phyloP scores from a whole-genome alignment of 2,797 vertebrate genomes.

The Onychomys arenicola region DNA sequence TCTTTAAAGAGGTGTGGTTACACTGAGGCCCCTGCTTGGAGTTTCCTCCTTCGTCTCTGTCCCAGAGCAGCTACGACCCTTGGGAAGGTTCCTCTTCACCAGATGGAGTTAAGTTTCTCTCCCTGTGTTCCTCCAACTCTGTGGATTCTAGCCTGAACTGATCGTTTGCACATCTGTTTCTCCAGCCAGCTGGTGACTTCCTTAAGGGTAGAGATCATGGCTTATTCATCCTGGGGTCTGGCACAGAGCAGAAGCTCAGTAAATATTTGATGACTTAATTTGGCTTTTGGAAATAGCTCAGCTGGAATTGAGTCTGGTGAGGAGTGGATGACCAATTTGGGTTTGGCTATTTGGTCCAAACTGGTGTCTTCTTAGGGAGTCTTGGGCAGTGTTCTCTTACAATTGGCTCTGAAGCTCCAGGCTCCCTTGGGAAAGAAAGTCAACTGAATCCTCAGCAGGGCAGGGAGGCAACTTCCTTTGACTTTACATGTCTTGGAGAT shows the following conservation, averaged over 20 bases:
- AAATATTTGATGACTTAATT: conserved; percentile 70
- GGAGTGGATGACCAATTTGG: not conserved
- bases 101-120: not conserved
- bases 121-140: not conserved
- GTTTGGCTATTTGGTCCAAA: conserved; percentile 31
- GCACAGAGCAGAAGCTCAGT: conserved; percentile 51
- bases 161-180: conserved; percentile 5
- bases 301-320: conserved; percentile 12
- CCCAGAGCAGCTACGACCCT: not conserved
- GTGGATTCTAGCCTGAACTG: not conserved
- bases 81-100: not conserved
- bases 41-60: not conserved
- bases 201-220: conserved; percentile 53
- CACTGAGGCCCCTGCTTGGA: not conserved
- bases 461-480: not conserved
- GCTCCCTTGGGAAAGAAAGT: not conserved
- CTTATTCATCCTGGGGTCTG: conserved; percentile 64
- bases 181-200: conserved; percentile 2
- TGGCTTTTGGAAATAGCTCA: conserved; percentile 67
- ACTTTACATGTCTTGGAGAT: not conserved
- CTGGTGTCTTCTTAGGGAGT: not conserved
- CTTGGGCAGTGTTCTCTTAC: not conserved
- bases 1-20: conserved; percentile 22
- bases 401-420: not conserved
- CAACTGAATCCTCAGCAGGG: not conserved